These are phyloP conservation scores for Poeciliopsis prolifica DNA, from an alignment of 2,113 vertebrate species.

Conservation along the genomic window DNA sequence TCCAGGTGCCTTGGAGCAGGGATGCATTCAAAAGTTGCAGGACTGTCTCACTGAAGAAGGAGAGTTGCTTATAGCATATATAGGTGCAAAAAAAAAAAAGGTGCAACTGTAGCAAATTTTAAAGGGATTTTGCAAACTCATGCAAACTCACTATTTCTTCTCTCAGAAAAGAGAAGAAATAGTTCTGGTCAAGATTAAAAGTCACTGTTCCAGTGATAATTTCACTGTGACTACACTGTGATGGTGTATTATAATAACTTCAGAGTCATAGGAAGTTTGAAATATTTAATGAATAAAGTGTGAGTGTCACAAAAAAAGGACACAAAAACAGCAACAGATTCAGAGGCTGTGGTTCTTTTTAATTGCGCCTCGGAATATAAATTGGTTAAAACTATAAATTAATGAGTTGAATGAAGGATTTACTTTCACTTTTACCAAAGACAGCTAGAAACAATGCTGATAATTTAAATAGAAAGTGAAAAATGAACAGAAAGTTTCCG, in stretches of 20 bases:
- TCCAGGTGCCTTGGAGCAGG: too few species aligned
- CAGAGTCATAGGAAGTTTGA: not conserved
- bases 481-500: not conserved
- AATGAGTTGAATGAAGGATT: not conserved
- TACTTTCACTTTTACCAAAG: not conserved
- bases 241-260: not conserved
- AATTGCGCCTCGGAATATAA: not conserved
- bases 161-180: not conserved
- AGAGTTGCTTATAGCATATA: too few species aligned
- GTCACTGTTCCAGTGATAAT: too few species aligned
- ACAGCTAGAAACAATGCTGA: not conserved
- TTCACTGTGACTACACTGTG: too few species aligned
- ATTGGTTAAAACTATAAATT: not conserved
- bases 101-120: too few species aligned
- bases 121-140: too few species aligned
- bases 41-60: too few species aligned
- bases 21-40: too few species aligned
- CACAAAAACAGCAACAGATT: not conserved
- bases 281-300: not conserved
- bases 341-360: not conserved
- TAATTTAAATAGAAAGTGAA: not conserved
- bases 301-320: not conserved
- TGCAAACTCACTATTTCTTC: too few species aligned
- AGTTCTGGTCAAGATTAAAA: not conserved
- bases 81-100: too few species aligned